These are phyloP conservation scores for Notarius quadriscutis DNA, from an alignment of 2,113 vertebrate genomes.

Conservation along the genomic window DNA sequence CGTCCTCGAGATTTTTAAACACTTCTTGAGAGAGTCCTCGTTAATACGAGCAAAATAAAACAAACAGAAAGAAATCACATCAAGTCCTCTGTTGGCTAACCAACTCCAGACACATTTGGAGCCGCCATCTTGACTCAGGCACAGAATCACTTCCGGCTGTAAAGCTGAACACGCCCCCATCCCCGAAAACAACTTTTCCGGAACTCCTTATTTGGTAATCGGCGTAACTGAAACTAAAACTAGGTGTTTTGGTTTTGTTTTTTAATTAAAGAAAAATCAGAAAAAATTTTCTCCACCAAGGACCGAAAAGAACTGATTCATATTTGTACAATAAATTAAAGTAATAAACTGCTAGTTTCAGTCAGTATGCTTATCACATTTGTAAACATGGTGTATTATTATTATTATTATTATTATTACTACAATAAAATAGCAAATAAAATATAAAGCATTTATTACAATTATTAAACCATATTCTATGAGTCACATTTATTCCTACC, in stretches of 20 bases:
- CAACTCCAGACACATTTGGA: constrained; percentile 51
- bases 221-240: not conserved
- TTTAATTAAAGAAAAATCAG: too few species aligned
- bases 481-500: not conserved
- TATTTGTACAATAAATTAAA: not conserved
- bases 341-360: not conserved
- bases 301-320: not conserved
- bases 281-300: too few species aligned
- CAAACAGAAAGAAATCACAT: not conserved
- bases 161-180: not conserved
- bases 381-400: not conserved
- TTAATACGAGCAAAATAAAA: not conserved
- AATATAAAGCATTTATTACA: not conserved
- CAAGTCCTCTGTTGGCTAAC: constrained; percentile 22
- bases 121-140: constrained; percentile 64
- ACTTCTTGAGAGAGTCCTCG: not conserved
- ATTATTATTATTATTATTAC: not conserved
- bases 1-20: not conserved
- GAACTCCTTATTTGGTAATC: not conserved
- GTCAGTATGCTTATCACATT: not conserved
- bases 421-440: not conserved
- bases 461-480: not conserved
- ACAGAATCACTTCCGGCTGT: constrained; percentile 46
- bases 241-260: too few species aligned
- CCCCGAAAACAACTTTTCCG: not conserved